A percentile compares a stretch with the other conserved stretches of the same genome.
phyloP scores from a whole-genome alignment of 2,113 vertebrate genomes.

The Vidua macroura region DNA sequence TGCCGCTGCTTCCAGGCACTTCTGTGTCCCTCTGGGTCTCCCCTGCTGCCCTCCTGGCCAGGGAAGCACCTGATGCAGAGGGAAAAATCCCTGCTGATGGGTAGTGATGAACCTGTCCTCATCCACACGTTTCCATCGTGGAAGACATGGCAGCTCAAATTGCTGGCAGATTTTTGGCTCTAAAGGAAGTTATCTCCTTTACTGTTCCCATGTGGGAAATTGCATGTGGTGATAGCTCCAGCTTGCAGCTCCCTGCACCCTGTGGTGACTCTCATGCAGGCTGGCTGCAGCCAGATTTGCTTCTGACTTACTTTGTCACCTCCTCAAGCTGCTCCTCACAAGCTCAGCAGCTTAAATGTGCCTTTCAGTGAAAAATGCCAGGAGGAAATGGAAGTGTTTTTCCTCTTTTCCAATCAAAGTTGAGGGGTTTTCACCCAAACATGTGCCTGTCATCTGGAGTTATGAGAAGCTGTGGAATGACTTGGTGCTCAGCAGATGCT shows the following conservation, averaged over 20 bases:
- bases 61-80: not conserved
- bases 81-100: not conserved
- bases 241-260: not conserved
- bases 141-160: not conserved
- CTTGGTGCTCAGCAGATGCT: not conserved
- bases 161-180: not conserved
- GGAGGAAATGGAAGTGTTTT: not conserved
- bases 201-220: not conserved
- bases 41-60: not conserved
- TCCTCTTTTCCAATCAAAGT: not conserved
- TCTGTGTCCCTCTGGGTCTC: not conserved
- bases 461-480: not conserved
- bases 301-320: not conserved
- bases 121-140: fast-evolving
- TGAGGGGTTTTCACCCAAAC: not conserved
- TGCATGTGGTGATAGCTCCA: not conserved
- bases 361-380: not conserved
- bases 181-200: not conserved
- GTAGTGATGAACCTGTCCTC: fast-evolving
- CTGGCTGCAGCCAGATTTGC: not conserved
- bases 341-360: not conserved
- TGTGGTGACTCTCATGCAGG: not conserved
- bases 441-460: not conserved
- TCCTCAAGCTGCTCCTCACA: not conserved
- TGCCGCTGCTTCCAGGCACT: not conserved